Conservation (phyloP, 2,113 vertebrate genomes). For the Peromyscus californicus region DNA sequence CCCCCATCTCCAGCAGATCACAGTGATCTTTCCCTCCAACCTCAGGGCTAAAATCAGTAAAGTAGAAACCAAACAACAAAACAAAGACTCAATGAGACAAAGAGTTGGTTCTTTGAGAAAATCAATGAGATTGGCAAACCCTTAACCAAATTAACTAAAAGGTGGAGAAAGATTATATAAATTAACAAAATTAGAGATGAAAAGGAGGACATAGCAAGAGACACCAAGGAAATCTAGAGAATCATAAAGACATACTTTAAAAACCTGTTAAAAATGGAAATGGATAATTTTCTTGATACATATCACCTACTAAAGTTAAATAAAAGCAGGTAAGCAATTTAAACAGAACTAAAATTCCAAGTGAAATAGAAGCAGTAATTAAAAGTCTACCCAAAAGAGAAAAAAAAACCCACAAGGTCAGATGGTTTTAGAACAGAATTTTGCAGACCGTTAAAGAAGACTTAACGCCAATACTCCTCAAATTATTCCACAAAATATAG, state of each 20-base stretch:
- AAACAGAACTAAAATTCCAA: neutral
- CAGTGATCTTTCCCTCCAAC: neutral
- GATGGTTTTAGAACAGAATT: neutral
- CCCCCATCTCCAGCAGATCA: too few species aligned
- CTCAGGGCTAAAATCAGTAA: neutral
- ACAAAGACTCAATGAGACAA: neutral
- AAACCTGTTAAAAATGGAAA: neutral
- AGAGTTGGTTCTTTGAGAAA: neutral
- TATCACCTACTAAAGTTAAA: neutral
- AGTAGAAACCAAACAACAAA: neutral
- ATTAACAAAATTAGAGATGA: neutral
- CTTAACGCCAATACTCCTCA: neutral
- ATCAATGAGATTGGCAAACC: neutral
- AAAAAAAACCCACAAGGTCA: neutral
- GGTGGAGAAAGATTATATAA: too few species aligned
- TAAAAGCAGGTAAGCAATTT: neutral
- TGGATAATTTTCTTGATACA: neutral
- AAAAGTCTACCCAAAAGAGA: neutral
- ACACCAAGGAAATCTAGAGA: neutral
- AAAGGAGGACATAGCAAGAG: neutral
- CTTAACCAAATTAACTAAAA: neutral
- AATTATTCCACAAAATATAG: neutral
- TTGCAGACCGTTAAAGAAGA: neutral
- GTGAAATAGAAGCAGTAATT: neutral
- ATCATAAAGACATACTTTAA: neutral